Conservation (phyloP, 2,113 vertebrate genomes). For the Notarius quadriscutis region DNA sequence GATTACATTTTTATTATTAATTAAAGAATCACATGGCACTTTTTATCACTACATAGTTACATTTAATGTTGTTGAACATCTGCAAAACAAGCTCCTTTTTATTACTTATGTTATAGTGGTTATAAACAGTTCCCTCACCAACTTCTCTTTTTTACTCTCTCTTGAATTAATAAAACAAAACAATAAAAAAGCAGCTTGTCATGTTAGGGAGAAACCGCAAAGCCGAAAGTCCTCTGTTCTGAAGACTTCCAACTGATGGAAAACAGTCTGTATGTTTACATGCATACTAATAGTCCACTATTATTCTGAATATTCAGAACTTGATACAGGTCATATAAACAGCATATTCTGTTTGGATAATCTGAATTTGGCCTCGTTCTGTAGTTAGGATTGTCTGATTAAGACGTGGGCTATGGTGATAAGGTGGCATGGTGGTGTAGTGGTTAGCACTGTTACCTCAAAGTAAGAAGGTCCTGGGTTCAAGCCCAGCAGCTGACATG, state of each 20-base stretch:
- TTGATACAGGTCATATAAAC: too few relatives aligned
- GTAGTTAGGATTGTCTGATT: too few relatives aligned
- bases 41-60: neutral
- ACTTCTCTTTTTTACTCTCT: neutral
- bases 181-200: neutral
- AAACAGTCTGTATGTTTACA: neutral
- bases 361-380: too few relatives aligned
- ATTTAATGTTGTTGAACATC: neutral
- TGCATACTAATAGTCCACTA: too few relatives aligned
- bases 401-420: too few relatives aligned
- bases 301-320: too few relatives aligned
- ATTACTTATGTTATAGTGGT: neutral
- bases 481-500: too few relatives aligned
- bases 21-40: neutral
- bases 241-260: neutral
- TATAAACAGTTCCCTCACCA: conserved; percentile 10
- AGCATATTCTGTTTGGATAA: too few relatives aligned
- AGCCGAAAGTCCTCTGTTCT: neutral
- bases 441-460: too few relatives aligned
- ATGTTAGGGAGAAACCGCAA: neutral
- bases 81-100: neutral
- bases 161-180: neutral
- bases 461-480: too few relatives aligned
- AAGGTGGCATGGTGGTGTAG: too few relatives aligned
- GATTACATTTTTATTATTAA: neutral